Evolutionary conservation across 2,797 vertebrate genomes (phyloP).

Genomic region (Hybognathus amarus): DNA sequence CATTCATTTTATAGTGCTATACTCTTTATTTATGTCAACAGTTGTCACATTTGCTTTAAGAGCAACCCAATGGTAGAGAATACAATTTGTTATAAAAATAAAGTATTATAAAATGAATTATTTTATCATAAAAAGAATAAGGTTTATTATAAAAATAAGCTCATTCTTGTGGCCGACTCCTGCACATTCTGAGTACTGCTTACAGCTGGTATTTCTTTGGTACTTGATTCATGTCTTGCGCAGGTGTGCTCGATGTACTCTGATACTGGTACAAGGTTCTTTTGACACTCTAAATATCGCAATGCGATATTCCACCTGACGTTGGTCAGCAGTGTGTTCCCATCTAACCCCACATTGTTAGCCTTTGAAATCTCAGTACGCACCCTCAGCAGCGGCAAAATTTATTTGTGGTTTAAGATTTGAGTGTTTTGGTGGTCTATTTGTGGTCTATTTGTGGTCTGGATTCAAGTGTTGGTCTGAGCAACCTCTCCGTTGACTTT

Average conservation of each 20-base stretch:
- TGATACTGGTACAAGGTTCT: background rate
- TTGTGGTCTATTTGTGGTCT: too few species aligned
- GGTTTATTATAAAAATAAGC: background rate
- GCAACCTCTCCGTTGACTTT: too few species aligned
- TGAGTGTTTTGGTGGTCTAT: too few species aligned
- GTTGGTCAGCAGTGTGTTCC: background rate
- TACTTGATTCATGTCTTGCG: conserved; percentile 2
- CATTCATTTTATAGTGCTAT: background rate
- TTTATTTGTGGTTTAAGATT: too few species aligned
- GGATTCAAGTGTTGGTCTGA: too few species aligned
- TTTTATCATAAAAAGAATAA: too few species aligned
- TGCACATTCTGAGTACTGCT: conserved; percentile 2
- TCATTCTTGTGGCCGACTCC: background rate
- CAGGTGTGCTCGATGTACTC: conserved; percentile 16
- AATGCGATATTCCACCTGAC: background rate
- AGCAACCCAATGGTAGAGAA: background rate
- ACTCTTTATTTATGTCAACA: background rate
- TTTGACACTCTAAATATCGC: too few species aligned
- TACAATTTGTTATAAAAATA: background rate
- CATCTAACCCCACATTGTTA: background rate
- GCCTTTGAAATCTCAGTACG: too few species aligned
- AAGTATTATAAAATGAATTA: too few species aligned
- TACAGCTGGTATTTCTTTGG: conserved; percentile 1
- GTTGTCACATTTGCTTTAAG: background rate
- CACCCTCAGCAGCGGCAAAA: too few species aligned